phyloP scores from a whole-genome alignment of 2,113 vertebrate species.

The pig (Sus scrofa) region T2T-Sscrofa CM000824.6:149109001-149109500 shows the following conservation, averaged over 20 bases:
- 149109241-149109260: neutral
- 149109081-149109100: neutral
- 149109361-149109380: no score
- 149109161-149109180: neutral
- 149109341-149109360: neutral
- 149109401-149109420: no score
- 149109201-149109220: neutral
- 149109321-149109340: fast-evolving
- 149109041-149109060: neutral
- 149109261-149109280: neutral
- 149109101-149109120: neutral
- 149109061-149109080: neutral
- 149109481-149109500: no score
- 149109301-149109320: neutral
- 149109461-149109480: no score
- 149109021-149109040: no score
- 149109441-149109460: no score
- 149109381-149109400: no score
- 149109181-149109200: neutral
- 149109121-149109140: neutral
- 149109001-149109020: neutral
- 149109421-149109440: no score
- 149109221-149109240: neutral
- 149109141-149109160: neutral
- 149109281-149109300: neutral